Conservation (phyloP, 2,113 vertebrate genomes). For the Cinclus cinclus region DNA sequence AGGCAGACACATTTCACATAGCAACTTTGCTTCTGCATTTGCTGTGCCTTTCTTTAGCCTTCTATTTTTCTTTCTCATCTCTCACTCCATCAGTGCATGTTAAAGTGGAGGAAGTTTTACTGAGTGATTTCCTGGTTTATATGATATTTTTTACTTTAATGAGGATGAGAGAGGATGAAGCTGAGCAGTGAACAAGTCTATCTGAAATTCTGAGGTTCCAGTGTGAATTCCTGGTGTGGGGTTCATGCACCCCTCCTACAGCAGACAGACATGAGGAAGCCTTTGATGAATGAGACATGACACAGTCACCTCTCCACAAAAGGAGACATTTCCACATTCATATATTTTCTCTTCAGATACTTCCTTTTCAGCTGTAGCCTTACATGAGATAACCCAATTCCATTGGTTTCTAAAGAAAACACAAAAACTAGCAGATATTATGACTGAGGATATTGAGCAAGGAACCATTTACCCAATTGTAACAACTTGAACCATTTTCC, state of each 20-base stretch:
- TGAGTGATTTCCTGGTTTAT: background rate
- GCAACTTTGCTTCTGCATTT: background rate
- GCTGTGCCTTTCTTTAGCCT: background rate
- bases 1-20: background rate
- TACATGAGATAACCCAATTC: background rate
- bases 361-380: constrained; percentile 24
- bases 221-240: background rate
- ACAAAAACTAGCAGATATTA: background rate
- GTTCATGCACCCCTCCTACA: background rate
- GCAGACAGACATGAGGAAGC: background rate
- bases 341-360: background rate
- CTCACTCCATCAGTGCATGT: background rate
- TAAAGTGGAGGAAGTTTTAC: background rate
- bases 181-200: background rate
- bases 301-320: background rate
- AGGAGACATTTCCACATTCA: background rate
- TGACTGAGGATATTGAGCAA: background rate
- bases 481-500: background rate
- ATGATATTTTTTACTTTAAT: background rate
- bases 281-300: background rate
- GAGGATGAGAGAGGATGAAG: background rate
- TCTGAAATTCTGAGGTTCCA: background rate
- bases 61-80: background rate
- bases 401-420: background rate
- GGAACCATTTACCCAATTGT: background rate